These are phyloP conservation scores for Congeria kusceri DNA, from an alignment of 2,888 invertebrate species.

Conservation along the genomic window DNA sequence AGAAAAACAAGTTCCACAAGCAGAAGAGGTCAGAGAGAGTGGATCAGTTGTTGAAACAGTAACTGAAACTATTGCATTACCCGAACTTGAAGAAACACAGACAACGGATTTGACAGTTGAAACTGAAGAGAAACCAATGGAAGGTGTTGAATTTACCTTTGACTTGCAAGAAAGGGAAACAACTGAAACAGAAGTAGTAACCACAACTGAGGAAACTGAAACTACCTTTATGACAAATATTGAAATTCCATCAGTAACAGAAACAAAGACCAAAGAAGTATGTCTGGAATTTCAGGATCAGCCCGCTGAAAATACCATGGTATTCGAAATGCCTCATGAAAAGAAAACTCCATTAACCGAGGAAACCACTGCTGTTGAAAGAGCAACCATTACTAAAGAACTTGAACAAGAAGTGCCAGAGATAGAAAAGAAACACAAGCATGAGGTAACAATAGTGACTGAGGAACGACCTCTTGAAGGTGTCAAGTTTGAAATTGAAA, in stretches of 20 bases:
- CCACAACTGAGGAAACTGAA: slow-evolving; percentile 59
- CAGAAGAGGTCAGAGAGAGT: slow-evolving; percentile 59
- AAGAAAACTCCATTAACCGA: slow-evolving; percentile 34
- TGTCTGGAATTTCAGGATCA: slow-evolving; percentile 55
- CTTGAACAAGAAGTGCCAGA: slow-evolving; percentile 69
- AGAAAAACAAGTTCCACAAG: slow-evolving; percentile 67
- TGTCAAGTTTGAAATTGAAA: slow-evolving; percentile 52
- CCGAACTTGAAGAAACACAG: slow-evolving; percentile 64
- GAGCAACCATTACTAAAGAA: slow-evolving; percentile 33
- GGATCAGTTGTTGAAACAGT: slow-evolving; percentile 61
- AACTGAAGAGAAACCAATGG: slow-evolving; percentile 64
- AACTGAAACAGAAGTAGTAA: slow-evolving; percentile 62
- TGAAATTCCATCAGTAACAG: slow-evolving; percentile 54
- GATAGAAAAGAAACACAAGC: slow-evolving; percentile 54
- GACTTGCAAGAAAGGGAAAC: slow-evolving; percentile 59
- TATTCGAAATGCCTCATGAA: slow-evolving; percentile 42
- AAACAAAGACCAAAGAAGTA: slow-evolving; percentile 53
- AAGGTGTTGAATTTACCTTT: slow-evolving; percentile 65
- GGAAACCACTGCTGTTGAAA: slow-evolving; percentile 52
- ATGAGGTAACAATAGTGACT: slow-evolving; percentile 53
- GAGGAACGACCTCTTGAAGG: slow-evolving; percentile 52
- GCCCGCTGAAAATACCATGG: slow-evolving; percentile 54
- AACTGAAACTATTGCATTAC: slow-evolving; percentile 59
- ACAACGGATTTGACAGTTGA: slow-evolving; percentile 62
- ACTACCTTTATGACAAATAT: slow-evolving; percentile 55